Conservation (phyloP, 1,140 invertebrate genomes). For the Lepidostoma basale region DNA sequence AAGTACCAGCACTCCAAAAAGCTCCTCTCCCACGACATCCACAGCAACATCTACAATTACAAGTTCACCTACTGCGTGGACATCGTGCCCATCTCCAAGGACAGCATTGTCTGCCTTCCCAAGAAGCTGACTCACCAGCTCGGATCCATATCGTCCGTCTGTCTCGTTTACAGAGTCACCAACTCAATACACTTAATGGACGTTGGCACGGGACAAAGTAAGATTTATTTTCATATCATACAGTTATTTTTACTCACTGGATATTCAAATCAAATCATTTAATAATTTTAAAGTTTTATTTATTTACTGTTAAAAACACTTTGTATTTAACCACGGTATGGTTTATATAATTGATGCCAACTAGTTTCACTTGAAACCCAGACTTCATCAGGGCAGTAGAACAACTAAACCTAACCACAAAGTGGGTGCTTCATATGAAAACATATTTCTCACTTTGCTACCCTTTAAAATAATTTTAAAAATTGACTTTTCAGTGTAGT, state of each 20-base stretch:
- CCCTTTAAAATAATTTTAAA: too few species aligned
- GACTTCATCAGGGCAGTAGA: too few species aligned
- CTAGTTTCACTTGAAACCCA: too few species aligned
- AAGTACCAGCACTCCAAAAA: constrained; percentile 91
- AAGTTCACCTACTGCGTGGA: constrained; percentile 94
- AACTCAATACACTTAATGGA: constrained; percentile 93
- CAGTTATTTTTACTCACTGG: not conserved
- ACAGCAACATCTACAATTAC: constrained; percentile 97
- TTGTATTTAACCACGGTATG: too few species aligned
- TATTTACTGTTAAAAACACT: too few species aligned
- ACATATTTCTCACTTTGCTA: too few species aligned
- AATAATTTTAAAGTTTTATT: too few species aligned
- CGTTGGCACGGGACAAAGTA: constrained; percentile 88
- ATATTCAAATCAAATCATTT: too few species aligned
- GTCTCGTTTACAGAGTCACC: constrained; percentile 88
- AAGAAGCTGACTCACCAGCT: constrained; percentile 85
- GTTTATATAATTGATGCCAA: too few species aligned
- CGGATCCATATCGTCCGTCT: constrained; percentile 91
- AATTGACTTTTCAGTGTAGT: too few species aligned
- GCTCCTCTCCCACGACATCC: constrained; percentile 95
- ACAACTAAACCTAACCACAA: too few species aligned
- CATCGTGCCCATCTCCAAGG: constrained; percentile 95
- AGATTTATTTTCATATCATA: constrained; percentile 47
- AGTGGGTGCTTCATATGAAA: too few species aligned
- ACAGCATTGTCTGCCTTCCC: constrained; percentile 93